Conservation (phyloP, 1,140 invertebrate genomes). For the Muscidifurax raptorellus region DNA sequence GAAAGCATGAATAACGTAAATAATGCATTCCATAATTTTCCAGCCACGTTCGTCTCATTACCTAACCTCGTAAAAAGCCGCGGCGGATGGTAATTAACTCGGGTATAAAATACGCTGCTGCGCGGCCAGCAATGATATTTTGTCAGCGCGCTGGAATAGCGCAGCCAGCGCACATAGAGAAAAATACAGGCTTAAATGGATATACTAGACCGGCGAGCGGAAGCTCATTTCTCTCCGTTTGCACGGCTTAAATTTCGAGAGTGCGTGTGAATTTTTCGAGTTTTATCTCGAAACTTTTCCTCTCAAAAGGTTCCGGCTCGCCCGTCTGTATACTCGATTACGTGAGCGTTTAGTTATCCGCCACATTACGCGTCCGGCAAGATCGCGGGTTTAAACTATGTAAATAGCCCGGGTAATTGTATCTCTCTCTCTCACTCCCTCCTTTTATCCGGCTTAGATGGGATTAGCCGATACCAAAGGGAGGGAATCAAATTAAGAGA, state of each 20-base stretch:
- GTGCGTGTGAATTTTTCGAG: background rate
- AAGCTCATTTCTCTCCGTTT: background rate
- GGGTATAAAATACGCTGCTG: background rate
- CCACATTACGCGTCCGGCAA: slow-evolving; percentile 21
- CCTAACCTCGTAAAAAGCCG: background rate
- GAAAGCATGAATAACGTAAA: background rate
- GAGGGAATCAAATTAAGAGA: background rate
- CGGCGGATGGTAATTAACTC: background rate
- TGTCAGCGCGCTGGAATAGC: background rate
- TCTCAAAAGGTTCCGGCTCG: too few species aligned
- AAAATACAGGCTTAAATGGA: background rate
- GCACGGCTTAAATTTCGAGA: background rate
- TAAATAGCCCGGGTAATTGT: background rate
- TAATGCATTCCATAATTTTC: background rate
- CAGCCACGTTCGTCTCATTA: background rate
- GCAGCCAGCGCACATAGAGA: background rate
- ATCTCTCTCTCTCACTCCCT: background rate
- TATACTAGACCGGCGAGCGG: background rate
- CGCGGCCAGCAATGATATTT: background rate
- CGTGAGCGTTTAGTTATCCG: slow-evolving; percentile 20
- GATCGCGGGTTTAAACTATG: background rate
- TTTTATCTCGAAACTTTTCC: background rate
- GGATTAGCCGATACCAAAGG: background rate
- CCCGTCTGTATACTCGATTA: background rate
- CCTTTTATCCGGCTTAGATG: background rate